phyloP scores from a whole-genome alignment of 2,888 invertebrate species.

The Dasypolia templi region DNA sequence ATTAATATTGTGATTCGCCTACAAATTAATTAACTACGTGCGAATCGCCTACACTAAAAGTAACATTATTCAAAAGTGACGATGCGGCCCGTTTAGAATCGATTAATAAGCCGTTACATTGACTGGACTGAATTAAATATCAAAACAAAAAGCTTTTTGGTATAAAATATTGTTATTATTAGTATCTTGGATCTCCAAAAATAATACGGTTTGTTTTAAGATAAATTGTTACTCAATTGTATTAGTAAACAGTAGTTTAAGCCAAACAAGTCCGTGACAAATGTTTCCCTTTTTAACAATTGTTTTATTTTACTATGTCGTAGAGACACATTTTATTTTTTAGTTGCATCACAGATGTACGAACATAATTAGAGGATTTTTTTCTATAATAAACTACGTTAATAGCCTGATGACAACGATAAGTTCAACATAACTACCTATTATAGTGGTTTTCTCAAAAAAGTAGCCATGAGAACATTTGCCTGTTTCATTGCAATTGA shows the following conservation, averaged over 20 bases:
- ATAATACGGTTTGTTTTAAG: background rate
- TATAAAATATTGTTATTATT: background rate
- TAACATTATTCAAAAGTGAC: too few species aligned
- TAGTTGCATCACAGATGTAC: constrained; percentile 10
- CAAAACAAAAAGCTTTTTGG: background rate
- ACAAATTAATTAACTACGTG: too few species aligned
- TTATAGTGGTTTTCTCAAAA: constrained; percentile 70
- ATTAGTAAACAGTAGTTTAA: constrained; percentile 1
- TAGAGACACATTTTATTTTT: background rate
- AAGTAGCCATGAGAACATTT: constrained; percentile 79
- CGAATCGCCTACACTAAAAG: too few species aligned
- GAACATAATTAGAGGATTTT: constrained; percentile 42
- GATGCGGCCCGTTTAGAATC: too few species aligned
- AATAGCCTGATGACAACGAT: constrained; percentile 66
- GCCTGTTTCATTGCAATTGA: constrained; percentile 73
- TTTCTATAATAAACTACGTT: constrained; percentile 61
- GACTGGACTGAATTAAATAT: background rate
- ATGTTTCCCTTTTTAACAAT: constrained; percentile 22
- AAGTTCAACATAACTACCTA: constrained; percentile 70
- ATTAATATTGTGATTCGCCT: too few species aligned
- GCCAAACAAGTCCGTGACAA: constrained; percentile 19
- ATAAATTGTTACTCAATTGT: constrained; percentile 12
- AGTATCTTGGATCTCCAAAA: background rate
- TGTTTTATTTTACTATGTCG: constrained; percentile 15
- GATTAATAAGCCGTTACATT: too few species aligned